A percentile compares a stretch with the other conserved stretches of the same genome.
Evolutionary conservation across 2,113 vertebrate genomes (phyloP).

Genomic region (Variabilichromis moorii): DNA sequence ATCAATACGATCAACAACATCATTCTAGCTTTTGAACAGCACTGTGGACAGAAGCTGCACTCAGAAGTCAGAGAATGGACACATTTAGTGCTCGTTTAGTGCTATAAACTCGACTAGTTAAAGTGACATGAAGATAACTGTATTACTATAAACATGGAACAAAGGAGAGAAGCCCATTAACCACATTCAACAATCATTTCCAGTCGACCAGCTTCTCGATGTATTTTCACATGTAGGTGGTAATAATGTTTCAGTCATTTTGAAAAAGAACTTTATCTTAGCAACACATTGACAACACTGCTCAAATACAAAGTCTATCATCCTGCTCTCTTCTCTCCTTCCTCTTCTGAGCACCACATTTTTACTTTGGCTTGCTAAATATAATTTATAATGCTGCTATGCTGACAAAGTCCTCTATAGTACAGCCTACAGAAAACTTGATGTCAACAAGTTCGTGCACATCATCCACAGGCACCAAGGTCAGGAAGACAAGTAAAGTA

Average conservation of each 20-base stretch:
- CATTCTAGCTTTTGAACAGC: background rate
- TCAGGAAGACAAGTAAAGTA: background rate
- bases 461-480: background rate
- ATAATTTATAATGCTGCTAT: background rate
- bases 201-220: background rate
- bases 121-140: background rate
- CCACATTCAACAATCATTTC: background rate
- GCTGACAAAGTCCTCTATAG: background rate
- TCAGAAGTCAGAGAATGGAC: background rate
- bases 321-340: background rate
- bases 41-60: background rate
- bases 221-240: background rate
- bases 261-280: background rate
- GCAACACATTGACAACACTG: background rate
- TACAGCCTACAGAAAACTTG: background rate
- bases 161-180: background rate
- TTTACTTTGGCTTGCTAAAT: background rate
- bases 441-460: background rate
- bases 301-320: background rate
- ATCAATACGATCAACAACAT: background rate
- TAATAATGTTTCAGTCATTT: background rate
- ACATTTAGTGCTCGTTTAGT: background rate
- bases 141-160: background rate
- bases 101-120: background rate
- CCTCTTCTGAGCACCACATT: background rate